Evolutionary conservation across 2,888 invertebrate genomes (phyloP).

Genomic region (Chaitophorus viminalis): DNA sequence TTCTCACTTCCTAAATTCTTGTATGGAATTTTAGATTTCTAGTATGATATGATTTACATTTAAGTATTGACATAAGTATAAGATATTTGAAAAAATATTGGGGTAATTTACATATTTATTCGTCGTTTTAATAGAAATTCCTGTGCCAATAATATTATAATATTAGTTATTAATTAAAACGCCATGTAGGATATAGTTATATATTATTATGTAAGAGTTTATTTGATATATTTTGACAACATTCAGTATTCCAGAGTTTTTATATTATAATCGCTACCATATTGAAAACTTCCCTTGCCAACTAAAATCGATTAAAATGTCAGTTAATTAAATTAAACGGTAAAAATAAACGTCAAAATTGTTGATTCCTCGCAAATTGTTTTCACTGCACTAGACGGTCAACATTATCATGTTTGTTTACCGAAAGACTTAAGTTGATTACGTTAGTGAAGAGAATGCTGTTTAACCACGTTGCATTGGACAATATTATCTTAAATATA

Average conservation of each 20-base stretch:
- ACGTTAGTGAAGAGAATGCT: background rate
- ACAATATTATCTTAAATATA: background rate
- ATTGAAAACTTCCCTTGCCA: background rate
- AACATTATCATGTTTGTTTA: slow-evolving; percentile 6
- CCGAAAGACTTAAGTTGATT: slow-evolving; percentile 11
- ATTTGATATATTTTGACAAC: background rate
- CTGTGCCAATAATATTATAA: too few species aligned
- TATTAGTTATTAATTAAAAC: too few species aligned
- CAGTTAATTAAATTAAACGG: slow-evolving; percentile 15
- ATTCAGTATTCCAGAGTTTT: background rate
- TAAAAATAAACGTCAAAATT: slow-evolving; percentile 17
- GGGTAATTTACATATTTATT: too few species aligned
- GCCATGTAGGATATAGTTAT: too few species aligned
- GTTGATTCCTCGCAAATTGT: background rate
- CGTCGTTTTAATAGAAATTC: too few species aligned
- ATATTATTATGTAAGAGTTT: too few species aligned
- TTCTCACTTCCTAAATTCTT: too few species aligned
- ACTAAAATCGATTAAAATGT: slow-evolving; percentile 25
- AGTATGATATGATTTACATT: too few species aligned
- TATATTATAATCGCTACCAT: background rate
- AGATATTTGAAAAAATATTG: too few species aligned
- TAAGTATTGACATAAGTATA: too few species aligned
- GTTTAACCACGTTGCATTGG: background rate
- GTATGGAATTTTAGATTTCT: too few species aligned
- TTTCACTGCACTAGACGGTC: slow-evolving; percentile 14